Base-by-base conservation (phyloP, 2,113 vertebrate species). In the Antigone vipio region DNA sequence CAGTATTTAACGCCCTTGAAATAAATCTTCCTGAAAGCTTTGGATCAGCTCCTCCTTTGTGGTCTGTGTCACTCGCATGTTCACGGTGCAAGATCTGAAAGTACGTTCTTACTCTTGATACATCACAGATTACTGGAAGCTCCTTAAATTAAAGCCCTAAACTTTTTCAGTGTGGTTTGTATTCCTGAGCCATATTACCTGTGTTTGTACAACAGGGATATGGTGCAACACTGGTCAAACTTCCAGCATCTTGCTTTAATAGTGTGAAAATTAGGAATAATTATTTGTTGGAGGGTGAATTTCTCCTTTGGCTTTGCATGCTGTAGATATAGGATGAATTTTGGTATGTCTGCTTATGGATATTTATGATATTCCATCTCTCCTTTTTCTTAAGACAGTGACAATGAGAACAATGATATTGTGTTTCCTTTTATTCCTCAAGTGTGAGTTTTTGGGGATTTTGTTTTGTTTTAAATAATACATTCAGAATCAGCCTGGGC, bases 91-190 rank as follows among this genome's bases (percentile, higher is more conserved):
- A 44, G 50, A 42, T 42, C 60, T 68, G 38, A 66, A 66, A 71
- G 47, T 26, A 47, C 8, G 3, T 85, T 58, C 27, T 12, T 42
- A 5, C 6, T 44, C 22, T 30, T 44, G 42, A 14, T 68, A 7
- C 13, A 17, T 50, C 75, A 56, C 22, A 74, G 64, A 11, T 76
- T 77, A n/a, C 47, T 50, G 69, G 22, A 71, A 67, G 32, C 74
- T 85, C 35, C 58, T 85, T 72, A 50, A 68, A 38, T 63, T 23
- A 58, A 47, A 76, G 44, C 69, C 38, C 44, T 18, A 7, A 47
- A 10, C 29, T 50, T 38, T 34, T 55, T 11, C 50, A n/a, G 22
- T 8, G 27, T 1, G 1, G 30, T 47, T 5, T 1, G 0, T 26
- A 6, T 44, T 53, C 72, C 42, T 82, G 71, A 78, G 53, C 30